Conservation (phyloP, 2,888 invertebrate genomes). For the Philereme transversata region DNA sequence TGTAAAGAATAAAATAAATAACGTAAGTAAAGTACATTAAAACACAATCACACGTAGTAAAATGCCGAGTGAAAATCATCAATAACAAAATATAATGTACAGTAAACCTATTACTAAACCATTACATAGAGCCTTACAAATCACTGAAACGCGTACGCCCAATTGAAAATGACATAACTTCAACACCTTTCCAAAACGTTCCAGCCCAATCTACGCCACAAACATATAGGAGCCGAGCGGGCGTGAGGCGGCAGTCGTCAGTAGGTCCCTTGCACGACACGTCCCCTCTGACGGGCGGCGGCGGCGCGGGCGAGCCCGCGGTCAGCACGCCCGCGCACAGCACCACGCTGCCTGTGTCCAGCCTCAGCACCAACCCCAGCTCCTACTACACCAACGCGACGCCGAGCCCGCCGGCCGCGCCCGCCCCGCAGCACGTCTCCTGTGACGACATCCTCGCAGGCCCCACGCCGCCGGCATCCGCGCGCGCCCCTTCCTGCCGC, state of each 20-base stretch:
- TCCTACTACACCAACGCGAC: conserved; percentile 86
- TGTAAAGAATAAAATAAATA: conserved; percentile 3
- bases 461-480: conserved; percentile 55
- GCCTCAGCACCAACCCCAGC: conserved; percentile 78
- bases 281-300: conserved; percentile 71
- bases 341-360: conserved; percentile 81
- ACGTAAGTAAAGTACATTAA: conserved; percentile 1
- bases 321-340: conserved; percentile 79
- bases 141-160: not conserved
- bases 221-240: conserved; percentile 83
- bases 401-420: conserved; percentile 82
- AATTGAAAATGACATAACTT: not conserved
- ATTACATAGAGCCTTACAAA: conserved; percentile 3
- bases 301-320: conserved; percentile 66
- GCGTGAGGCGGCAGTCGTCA: conserved; percentile 85
- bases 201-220: conserved; percentile 86
- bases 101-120: conserved; percentile 2
- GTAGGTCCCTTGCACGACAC: conserved; percentile 85
- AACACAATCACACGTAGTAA: not conserved
- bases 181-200: conserved; percentile 47
- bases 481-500: conserved; percentile 70
- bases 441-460: conserved; percentile 77
- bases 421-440: conserved; percentile 70
- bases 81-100: conserved; percentile 1
- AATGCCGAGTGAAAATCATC: not conserved